Evolutionary conservation across 1,140 invertebrate species (phyloP).

Genomic region (Brachionus calyciflorus): DNA sequence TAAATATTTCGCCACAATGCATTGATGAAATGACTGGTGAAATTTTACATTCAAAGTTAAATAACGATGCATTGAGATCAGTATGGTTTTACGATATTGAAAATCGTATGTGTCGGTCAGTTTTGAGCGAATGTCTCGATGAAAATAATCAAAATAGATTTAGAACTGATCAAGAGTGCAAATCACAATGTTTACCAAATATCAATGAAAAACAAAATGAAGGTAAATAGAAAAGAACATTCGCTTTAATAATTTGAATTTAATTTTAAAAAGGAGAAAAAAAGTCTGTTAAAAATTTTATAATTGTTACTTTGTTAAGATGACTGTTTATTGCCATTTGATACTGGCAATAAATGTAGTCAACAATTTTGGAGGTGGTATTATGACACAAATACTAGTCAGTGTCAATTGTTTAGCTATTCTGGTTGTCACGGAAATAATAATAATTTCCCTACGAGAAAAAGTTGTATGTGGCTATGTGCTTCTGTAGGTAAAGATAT

Average conservation of each 20-base stretch:
- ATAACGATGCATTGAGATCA: neutral
- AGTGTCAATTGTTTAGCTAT: constrained; percentile 59
- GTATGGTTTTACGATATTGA: constrained; percentile 39
- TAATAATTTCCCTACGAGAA: constrained; percentile 43
- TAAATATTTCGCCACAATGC: neutral
- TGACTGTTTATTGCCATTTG: constrained; percentile 43
- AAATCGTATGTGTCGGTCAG: neutral
- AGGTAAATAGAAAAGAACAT: neutral
- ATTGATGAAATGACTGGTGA: neutral
- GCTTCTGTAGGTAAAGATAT: constrained; percentile 16
- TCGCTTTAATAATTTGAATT: neutral
- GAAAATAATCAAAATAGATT: neutral
- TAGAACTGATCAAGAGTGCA: constrained; percentile 1
- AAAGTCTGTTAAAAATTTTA: neutral
- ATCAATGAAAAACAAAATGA: neutral
- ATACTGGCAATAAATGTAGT: constrained; percentile 42
- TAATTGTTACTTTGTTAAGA: too few relatives aligned
- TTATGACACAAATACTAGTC: constrained; percentile 53
- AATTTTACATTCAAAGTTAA: neutral
- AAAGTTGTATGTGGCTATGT: constrained; percentile 28
- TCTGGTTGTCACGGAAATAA: constrained; percentile 51
- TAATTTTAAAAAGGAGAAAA: neutral
- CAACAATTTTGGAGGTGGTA: constrained; percentile 38
- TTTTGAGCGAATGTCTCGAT: neutral
- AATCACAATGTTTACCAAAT: constrained; percentile 22